A percentile compares a stretch with the other conserved stretches of the same genome.
Conservation (phyloP, 2,113 vertebrate genomes). For the Oxyura jamaicensis region DNA sequence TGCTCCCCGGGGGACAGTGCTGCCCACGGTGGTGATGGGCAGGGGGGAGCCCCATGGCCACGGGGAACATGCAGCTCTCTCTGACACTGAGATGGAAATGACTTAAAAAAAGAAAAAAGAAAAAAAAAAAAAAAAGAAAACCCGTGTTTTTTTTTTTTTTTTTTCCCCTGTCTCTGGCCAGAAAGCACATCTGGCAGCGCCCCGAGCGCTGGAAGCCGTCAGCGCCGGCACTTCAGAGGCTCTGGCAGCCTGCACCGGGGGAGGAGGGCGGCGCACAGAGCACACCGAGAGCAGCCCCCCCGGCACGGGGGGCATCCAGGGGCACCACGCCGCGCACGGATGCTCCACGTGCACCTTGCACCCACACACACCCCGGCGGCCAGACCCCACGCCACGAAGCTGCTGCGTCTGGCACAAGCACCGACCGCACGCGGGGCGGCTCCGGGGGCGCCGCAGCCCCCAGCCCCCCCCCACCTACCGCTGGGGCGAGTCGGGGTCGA, state of each 20-base stretch:
- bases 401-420: no score
- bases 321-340: accelerated
- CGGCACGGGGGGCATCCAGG: accelerated
- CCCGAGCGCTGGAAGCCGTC: neutral
- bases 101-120: neutral
- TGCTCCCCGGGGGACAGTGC: neutral
- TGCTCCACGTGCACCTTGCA: neutral
- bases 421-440: no score
- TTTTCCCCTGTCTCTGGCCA: neutral
- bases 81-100: neutral
- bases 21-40: accelerated
- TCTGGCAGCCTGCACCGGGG: neutral
- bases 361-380: no score
- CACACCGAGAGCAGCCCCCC: accelerated
- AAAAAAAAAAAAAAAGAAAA: neutral
- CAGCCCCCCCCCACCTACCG: slow-evolving; percentile 75
- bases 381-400: no score
- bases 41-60: neutral
- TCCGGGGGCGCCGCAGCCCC: no score
- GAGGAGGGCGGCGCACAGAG: neutral
- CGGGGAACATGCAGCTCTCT: neutral
- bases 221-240: neutral
- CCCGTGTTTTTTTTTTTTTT: neutral
- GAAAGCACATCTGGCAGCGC: neutral
- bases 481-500: slow-evolving; percentile 90